Base-by-base conservation (phyloP, 2,797 vertebrate species). In the Enoplosus armatus region DNA sequence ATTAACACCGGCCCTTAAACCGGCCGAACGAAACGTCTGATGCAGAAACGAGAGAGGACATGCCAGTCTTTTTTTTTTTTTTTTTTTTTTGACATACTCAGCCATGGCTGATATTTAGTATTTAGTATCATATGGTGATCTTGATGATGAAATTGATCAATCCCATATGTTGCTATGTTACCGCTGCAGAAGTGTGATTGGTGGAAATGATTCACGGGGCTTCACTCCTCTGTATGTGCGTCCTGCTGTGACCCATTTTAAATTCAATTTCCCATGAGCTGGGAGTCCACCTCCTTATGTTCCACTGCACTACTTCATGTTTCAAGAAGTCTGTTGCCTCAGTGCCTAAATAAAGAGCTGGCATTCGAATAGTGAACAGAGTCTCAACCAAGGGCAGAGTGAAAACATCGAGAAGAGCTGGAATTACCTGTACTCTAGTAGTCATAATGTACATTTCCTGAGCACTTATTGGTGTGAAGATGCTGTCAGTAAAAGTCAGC, bases 21-120 rank as follows among this genome's bases (percentile, higher is more conserved):
- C 73, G 76, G 69, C 69, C 70, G 76, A 76, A 75, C 45, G 68
- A 50, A 75, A 56, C 5, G 22, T 10, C 27, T 22, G 37, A 43
- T 47, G 61, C 35, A 59, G 22, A 68, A 62, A 47, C 10, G 59
- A 39, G n/a, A 78, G 26, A 51, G 67, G 22, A 60, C 73, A 86
- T 83, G 80, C 80, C 61, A 29, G 69, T 66, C 14, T 18, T 45
- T 41, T 24, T 39, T 4, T n/a, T n/a, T n/a, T n/a, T n/a, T n/a
- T n/a, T n/a, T n/a, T n/a, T n/a, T n/a, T n/a, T n/a, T n/a, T n/a
- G n/a, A 56, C 37, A 45, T 18, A 20, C 31, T 53, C 22, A 31
- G 50, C 55, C 59, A 20, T 14, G n/a, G 24, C 8, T 47, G 22
- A 43, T 22, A 35, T 55, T 64, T 55, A 16, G 22, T 37, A 24